These are phyloP conservation scores for Heliconius hewitsoni DNA, from an alignment of 1,140 invertebrate genomes.

Conservation along the genomic window DNA sequence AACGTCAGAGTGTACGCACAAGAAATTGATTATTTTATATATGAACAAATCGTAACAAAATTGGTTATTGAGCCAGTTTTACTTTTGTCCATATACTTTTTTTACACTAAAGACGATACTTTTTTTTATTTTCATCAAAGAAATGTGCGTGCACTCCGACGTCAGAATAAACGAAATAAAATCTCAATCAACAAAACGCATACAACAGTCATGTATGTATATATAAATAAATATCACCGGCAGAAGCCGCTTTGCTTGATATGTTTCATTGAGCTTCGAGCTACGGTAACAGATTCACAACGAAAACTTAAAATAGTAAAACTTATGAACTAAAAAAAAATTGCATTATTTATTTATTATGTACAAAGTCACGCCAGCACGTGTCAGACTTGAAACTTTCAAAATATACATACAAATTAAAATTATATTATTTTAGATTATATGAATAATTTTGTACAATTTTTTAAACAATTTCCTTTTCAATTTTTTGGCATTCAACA, in stretches of 20 bases:
- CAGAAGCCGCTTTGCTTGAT: conserved; percentile 54
- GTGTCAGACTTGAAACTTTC: conserved; percentile 51
- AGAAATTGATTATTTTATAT: background rate
- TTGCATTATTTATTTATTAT: conserved; percentile 60
- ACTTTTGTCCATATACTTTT: background rate
- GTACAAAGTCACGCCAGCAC: conserved; percentile 59
- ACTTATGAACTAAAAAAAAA: conserved; percentile 43
- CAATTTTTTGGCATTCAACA: conserved; percentile 68
- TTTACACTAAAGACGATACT: background rate
- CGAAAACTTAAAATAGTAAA: conserved; percentile 43
- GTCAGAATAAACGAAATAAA: conserved; percentile 19
- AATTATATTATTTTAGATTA: background rate
- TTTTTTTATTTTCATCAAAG: background rate
- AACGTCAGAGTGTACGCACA: background rate
- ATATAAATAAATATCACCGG: conserved; percentile 37
- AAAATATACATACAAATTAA: conserved; percentile 62
- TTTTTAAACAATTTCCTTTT: conserved; percentile 6
- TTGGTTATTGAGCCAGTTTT: background rate
- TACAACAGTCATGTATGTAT: conserved; percentile 18
- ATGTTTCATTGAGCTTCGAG: conserved; percentile 73
- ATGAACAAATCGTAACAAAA: background rate
- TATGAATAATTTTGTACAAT: background rate
- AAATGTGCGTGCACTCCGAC: background rate
- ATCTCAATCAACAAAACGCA: conserved; percentile 22
- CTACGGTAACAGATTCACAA: conserved; percentile 71